Conservation (phyloP, 2,113 vertebrate genomes). For the Psittacula cyanocephala region DNA sequence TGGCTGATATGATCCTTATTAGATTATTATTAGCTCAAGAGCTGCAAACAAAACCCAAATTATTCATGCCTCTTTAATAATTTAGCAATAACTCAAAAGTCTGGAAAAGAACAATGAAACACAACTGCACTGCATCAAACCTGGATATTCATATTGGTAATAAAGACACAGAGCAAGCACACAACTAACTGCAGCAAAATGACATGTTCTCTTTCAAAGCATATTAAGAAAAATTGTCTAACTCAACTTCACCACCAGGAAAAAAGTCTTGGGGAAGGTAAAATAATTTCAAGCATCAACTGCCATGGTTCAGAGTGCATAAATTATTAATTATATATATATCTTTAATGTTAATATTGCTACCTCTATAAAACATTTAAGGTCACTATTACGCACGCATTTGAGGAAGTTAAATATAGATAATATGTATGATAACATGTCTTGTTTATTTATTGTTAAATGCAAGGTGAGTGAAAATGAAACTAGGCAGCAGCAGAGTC, state of each 20-base stretch:
- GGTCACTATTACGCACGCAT: neutral
- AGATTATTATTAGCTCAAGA: neutral
- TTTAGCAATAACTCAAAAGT: neutral
- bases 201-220: neutral
- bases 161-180: neutral
- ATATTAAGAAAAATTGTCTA: neutral
- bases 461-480: neutral
- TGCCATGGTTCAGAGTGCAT: neutral
- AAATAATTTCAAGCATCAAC: neutral
- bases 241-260: neutral
- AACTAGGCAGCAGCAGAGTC: neutral
- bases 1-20: neutral
- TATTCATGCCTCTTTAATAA: neutral
- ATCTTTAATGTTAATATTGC: neutral
- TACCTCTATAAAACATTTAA: neutral
- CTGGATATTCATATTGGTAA: neutral
- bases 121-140: constrained; percentile 1
- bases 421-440: neutral
- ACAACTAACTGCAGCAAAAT: neutral
- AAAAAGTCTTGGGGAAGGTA: neutral
- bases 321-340: neutral
- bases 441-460: neutral
- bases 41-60: neutral
- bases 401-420: neutral
- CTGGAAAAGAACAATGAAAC: neutral